These are phyloP conservation scores for Colostygia pectinataria DNA, from an alignment of 2,888 invertebrate species.

Conservation along the genomic window DNA sequence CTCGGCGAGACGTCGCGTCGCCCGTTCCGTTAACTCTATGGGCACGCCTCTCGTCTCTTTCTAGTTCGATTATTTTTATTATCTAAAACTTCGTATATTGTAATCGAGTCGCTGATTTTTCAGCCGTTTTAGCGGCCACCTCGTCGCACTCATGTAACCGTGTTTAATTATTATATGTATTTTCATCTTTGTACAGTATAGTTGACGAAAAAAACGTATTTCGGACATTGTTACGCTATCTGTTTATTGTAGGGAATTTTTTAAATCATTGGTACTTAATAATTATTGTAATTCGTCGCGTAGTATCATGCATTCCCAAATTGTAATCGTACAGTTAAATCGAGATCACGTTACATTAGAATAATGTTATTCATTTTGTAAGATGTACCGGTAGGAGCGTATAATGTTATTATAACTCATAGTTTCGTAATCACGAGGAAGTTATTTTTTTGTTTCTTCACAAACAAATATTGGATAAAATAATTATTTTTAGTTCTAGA, in stretches of 20 bases:
- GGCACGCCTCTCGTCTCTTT: conserved; percentile 28
- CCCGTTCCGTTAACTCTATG: conserved; percentile 4
- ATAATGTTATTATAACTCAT: conserved; percentile 57
- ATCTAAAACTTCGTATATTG: conserved; percentile 67
- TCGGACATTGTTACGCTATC: conserved; percentile 60
- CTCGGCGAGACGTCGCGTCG: conserved; percentile 20
- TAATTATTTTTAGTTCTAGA: conserved; percentile 57
- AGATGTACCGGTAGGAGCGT: conserved; percentile 72
- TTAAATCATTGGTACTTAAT: conserved; percentile 79
- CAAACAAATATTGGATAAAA: conserved; percentile 43
- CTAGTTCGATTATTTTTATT: conserved; percentile 73
- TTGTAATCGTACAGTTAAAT: conserved; percentile 76
- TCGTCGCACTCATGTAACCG: conserved; percentile 42
- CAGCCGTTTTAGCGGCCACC: conserved; percentile 36
- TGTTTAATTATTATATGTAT: conserved; percentile 49
- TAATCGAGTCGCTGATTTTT: conserved; percentile 47
- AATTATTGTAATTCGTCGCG: conserved; percentile 73
- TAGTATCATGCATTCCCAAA: conserved; percentile 81
- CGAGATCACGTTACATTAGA: conserved; percentile 76
- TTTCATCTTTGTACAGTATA: conserved; percentile 62
- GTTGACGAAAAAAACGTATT: conserved; percentile 55
- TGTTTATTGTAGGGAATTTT: conserved; percentile 69
- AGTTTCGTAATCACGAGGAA: conserved; percentile 70
- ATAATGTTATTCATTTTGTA: conserved; percentile 77
- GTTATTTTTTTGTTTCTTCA: conserved; percentile 57